Evolutionary conservation across 1,140 invertebrate genomes (phyloP), one percentile per base, ranked within the genome.

Genomic region (Drosophila pruinosa): DNA sequence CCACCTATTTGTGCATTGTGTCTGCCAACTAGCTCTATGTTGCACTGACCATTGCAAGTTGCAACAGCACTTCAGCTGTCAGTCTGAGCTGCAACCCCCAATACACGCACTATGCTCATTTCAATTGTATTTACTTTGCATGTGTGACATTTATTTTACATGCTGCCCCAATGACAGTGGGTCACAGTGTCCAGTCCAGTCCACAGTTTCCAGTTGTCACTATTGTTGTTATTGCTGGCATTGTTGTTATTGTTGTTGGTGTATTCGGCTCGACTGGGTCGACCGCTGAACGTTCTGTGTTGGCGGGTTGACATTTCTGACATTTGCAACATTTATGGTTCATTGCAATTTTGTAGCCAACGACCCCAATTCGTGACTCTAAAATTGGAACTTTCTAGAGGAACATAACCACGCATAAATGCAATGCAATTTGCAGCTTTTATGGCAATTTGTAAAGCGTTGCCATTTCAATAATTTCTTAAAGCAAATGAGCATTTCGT

Each of bases 291-390:
- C 53, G 47, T 72, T 72, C 67, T 72, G 53, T 41, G 73, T 63
- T 85, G 80, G 68, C 83, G 76, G 82, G 78, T 71, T 79, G 76
- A 83, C 85, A 88, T 77, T 78, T 89, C 62, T 89, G 85, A 86
- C 78, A 86, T 79, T 89, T 75, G 78, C 78, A 82, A 78, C 80
- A 86, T 85, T 79, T 82, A 82, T 79, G 68, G 81, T 72, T 75
- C 80, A 77, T 67, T 79, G 74, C 73, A 73, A 68, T 54, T 70
- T 47, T 81, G 78, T 67, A 59, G 75, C 57, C 61, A 54, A 17
- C 58, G 62, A 78, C 53, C 58, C 54, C 48, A 41, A 54, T 63
- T 47, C 47, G 58, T 47, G 50, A 43, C 39, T 2, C 21, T 45
- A n/a, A 22, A 45, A 22, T 3, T 45, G n/a, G 63, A 19, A 4